Evolutionary conservation across 2,113 vertebrate species (phyloP).

Genomic region (Pyxicephalus adspersus): DNA sequence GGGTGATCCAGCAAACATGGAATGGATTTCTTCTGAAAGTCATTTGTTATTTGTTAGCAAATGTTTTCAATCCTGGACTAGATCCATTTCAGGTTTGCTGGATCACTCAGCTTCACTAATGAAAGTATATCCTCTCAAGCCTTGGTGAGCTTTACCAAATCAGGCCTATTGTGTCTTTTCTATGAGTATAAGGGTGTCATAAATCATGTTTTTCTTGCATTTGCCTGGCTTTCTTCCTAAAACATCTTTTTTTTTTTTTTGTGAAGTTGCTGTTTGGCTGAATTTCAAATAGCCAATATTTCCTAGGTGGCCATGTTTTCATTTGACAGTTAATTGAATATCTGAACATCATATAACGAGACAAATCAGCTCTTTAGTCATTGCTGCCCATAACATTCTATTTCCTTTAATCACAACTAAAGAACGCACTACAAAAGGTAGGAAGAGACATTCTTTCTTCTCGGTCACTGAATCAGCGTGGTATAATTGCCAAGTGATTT

Average conservation of each 20-base stretch:
- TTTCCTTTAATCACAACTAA: constrained; percentile 49
- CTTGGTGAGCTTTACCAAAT: too few relatives aligned
- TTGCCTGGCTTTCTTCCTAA: too few relatives aligned
- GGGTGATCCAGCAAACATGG: too few relatives aligned
- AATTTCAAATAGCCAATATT: constrained; percentile 4
- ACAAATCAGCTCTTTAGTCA: constrained; percentile 37
- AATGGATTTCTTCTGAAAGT: too few relatives aligned
- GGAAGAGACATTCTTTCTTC: constrained; percentile 9
- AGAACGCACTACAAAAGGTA: constrained; percentile 20
- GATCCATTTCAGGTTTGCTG: too few relatives aligned
- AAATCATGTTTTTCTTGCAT: too few relatives aligned
- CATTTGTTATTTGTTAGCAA: too few relatives aligned
- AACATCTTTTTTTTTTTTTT: background rate
- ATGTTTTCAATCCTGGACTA: too few relatives aligned
- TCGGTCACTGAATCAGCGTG: constrained; percentile 9
- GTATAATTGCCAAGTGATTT: constrained; percentile 41
- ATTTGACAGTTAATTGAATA: constrained; percentile 47
- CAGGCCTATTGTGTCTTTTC: too few relatives aligned
- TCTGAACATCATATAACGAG: constrained; percentile 20
- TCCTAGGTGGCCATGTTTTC: constrained; percentile 20
- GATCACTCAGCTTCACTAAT: too few relatives aligned
- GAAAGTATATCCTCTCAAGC: too few relatives aligned
- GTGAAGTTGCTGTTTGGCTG: background rate
- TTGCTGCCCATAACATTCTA: constrained; percentile 30
- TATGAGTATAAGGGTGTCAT: too few relatives aligned